Evolutionary conservation across 2,888 invertebrate species (phyloP), one percentile per base, ranked within the genome.

Genomic region (Chesias legatella): DNA sequence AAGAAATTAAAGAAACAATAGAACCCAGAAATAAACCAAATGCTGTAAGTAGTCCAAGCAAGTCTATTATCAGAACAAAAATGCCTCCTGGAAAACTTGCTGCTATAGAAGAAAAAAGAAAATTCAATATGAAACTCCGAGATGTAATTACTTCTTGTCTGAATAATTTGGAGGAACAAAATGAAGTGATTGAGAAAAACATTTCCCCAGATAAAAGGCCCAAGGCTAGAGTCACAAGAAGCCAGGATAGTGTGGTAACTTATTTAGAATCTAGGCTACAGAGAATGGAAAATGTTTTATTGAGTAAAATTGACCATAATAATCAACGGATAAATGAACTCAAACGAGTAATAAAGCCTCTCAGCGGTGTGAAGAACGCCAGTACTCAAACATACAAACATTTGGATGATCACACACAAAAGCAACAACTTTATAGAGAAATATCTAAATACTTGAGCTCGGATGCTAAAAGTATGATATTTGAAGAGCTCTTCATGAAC

Each of bases 401-500:
- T 3, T 36, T 37, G 29, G 21, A 24, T 26, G 33, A 33, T 6
- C 1, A 25, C 17, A 36, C 40, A n/a, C 45, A 45, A 25, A 45
- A 45, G 26, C 36, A 37, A 48, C 64, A 71, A 17, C 58, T 86
- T 0, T 88, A 72, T 48, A 53, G 73, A 31, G 79, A 86, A 63
- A 73, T 86, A 53, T 83, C 86, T 1, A 63, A 75, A 48, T 86
- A 67, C 65, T 64, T 88, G 38, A 81, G 73, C 43, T 63, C 77
- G 13, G 59, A 64, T 33, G 54, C 72, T 7, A 85, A 76, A 42
- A 82, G 71, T 58, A 53, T 71, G 47, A 37, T 88, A 28, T 86
- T 78, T 63, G 84, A 86, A 61, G 86, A 86, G 59, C 65, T 88
- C 13, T 88, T 88, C 49, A 65, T 83, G 24, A 73, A 78, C 57